These are phyloP conservation scores for Pygoscelis adeliae DNA, from an alignment of 2,113 vertebrate genomes.

Conservation along the genomic window DNA sequence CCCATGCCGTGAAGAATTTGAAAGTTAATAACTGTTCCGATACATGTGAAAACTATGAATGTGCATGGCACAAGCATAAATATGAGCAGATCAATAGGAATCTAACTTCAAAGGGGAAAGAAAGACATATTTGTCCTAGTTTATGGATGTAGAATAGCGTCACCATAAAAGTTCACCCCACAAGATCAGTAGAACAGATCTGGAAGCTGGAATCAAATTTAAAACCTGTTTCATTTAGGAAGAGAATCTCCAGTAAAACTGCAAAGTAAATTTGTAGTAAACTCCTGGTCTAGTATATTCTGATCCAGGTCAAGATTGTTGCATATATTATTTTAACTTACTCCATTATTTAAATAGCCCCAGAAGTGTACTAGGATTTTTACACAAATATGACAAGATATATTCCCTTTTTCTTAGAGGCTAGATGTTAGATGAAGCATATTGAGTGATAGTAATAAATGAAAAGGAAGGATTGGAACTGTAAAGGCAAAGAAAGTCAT, in stretches of 20 bases:
- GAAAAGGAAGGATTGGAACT: background rate
- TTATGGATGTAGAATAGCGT: background rate
- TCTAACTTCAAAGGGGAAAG: background rate
- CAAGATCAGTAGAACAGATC: background rate
- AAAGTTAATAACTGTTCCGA: background rate
- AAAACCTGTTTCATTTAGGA: background rate
- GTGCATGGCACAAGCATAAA: background rate
- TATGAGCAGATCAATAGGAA: background rate
- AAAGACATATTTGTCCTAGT: background rate
- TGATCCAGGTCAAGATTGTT: background rate
- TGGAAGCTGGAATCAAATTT: background rate
- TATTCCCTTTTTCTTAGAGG: background rate
- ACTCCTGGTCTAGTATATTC: background rate
- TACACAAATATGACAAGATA: background rate
- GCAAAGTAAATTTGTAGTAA: background rate
- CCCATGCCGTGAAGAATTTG: background rate
- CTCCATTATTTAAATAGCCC: background rate
- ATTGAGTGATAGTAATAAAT: background rate
- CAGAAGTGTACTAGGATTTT: background rate
- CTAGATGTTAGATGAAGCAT: background rate
- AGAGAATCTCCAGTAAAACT: background rate
- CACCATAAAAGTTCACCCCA: background rate
- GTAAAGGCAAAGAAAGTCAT: background rate
- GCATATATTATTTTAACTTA: background rate
- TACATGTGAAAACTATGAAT: background rate